Percentiles rank a stretch among this genome's conserved stretches.
These are phyloP conservation scores for Ferrisia virgata DNA, from an alignment of 2,888 invertebrate genomes.

Conservation along the genomic window DNA sequence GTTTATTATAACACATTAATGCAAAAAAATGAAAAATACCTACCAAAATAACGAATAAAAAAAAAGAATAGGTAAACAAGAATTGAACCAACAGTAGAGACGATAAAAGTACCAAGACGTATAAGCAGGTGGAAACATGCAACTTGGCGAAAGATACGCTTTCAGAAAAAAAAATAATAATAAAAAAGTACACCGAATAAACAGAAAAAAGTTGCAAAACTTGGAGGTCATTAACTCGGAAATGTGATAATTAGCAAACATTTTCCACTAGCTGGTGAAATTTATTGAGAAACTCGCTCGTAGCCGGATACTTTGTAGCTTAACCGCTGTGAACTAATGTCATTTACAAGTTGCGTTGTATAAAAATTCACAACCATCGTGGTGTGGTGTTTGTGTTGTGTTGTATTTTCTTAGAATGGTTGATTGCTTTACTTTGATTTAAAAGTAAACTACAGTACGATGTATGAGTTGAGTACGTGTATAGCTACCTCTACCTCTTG, in stretches of 20 bases:
- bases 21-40: too few relatives aligned
- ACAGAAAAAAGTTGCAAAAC: not conserved
- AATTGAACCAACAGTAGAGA: too few relatives aligned
- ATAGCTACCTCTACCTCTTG: slow-evolving; percentile 55
- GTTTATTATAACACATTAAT: too few relatives aligned
- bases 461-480: too few relatives aligned
- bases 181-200: not conserved
- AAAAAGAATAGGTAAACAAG: too few relatives aligned
- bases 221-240: not conserved
- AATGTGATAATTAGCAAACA: not conserved
- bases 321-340: not conserved
- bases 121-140: too few relatives aligned
- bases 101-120: not conserved
- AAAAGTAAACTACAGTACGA: slow-evolving; percentile 47
- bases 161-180: too few relatives aligned
- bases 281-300: not conserved
- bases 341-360: not conserved
- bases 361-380: not conserved
- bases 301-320: not conserved
- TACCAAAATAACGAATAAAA: too few relatives aligned
- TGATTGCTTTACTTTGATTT: not conserved
- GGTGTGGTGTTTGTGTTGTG: not conserved
- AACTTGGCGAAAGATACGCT: too few relatives aligned
- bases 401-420: too few relatives aligned
- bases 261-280: not conserved